Evolutionary conservation across 2,888 invertebrate species (phyloP), one percentile per base, ranked within the genome.

Genomic region (Acanthacorydalis orientalis): DNA sequence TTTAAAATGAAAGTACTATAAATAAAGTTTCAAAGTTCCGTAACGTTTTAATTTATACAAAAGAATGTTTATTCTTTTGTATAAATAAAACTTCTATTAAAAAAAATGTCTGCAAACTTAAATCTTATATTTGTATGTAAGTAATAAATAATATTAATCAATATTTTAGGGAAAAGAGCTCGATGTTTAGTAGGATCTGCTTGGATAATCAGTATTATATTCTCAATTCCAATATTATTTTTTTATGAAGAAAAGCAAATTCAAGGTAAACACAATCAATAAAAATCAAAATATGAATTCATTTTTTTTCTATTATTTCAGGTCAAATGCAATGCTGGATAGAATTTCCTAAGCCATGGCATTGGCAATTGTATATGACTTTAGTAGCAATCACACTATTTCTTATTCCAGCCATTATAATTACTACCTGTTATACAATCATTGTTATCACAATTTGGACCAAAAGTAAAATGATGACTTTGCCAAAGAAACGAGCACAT

Each of bases 401-500:
- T 65, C 76, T 86, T 47, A 68, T 88, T 34, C 92, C 92, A 0
- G 83, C 90, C 0, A 58, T 87, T 46, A 83, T 91, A 53, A 92
- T 92, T 51, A 77, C 85, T 0, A 80, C 81, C 4, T 92, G 91
- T 63, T 92, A 92, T 64, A 77, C 83, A 11, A 78, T 90, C 56
- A 92, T 92, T 55, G 87, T 92, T 4, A 72, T 79, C 53, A 90
- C 90, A 4, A 91, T 92, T 55, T 91, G 91, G 90, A 80, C 83
- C 7, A 86, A 86, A 60, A 78, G 79, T 57, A 73, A 15, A 51
- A 50, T 53, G 23, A 46, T 52, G 7, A 51, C 45, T 2, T 23
- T 23, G 40, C 47, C 50, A 33, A 51, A 51, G 38, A 51, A 41
- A 35, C n/a, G 47, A 16, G 12, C 23, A 6, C 14, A 43, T 32